phyloP scores from a whole-genome alignment of 2,113 vertebrate genomes.

The Heliornis fulica region DNA sequence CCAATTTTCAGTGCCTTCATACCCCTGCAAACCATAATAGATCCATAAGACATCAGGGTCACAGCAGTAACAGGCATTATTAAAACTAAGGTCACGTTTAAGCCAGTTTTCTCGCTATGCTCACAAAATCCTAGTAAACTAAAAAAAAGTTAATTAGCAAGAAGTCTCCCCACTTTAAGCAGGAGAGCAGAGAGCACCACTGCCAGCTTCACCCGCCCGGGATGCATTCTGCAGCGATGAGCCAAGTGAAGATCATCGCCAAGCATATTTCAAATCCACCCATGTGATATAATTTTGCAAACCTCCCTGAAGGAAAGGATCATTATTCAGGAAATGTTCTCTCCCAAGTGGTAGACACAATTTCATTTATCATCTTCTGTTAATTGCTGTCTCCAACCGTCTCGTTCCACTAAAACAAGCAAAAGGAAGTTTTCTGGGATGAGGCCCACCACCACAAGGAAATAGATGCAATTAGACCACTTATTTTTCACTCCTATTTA shows the following conservation, averaged over 20 bases:
- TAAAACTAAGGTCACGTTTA: not conserved
- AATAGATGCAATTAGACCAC: not conserved
- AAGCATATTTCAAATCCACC: not conserved
- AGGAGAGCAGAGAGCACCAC: not conserved
- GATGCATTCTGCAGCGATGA: rapidly evolving
- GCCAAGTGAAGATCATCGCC: not conserved
- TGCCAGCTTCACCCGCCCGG: rapidly evolving
- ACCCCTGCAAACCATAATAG: rapidly evolving
- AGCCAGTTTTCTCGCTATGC: not conserved
- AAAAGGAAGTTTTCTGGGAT: not conserved
- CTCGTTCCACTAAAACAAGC: not conserved
- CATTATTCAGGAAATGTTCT: not conserved
- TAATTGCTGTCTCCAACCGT: not conserved
- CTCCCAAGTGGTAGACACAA: not conserved
- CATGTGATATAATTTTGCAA: not conserved
- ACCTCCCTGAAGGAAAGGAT: not conserved
- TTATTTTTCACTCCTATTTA: not conserved
- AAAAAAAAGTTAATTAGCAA: not conserved
- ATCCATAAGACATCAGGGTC: not conserved
- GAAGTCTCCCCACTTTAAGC: not conserved
- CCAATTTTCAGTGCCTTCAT: not conserved
- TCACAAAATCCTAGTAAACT: not conserved
- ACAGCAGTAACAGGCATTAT: not conserved
- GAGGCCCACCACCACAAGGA: not conserved
- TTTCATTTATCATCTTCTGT: not conserved